Evolutionary conservation across 2,113 vertebrate genomes (phyloP), one percentile per base, ranked within the genome.

Genomic region (Clinocottus analis): DNA sequence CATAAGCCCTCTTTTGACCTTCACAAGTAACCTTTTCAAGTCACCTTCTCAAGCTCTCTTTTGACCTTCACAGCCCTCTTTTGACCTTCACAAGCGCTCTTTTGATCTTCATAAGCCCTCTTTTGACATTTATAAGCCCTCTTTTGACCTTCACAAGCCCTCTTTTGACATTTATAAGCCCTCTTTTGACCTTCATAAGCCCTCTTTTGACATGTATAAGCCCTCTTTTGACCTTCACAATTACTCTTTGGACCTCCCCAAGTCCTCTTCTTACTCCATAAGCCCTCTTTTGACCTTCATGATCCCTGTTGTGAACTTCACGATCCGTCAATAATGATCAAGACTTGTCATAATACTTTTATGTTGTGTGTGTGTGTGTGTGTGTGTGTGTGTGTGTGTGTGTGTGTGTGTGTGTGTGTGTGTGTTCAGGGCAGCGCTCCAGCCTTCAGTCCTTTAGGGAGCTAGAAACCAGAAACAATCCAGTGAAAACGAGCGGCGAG

Each of bases 241-340:
- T n/a, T n/a, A n/a, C n/a, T n/a, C n/a, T n/a, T n/a, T n/a, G n/a
- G n/a, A n/a, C n/a, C n/a, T n/a, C n/a, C n/a, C n/a, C n/a, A n/a
- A n/a, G n/a, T n/a, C n/a, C n/a, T n/a, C n/a, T n/a, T n/a, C n/a
- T n/a, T n/a, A n/a, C n/a, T n/a, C n/a, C n/a, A n/a, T n/a, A n/a
- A n/a, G n/a, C 29, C 29, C 29, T 31, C 29, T 31, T 31, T 3
- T 78, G 82, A 84, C 80, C 84, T 86, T 86, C 68, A 78, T 25
- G 9, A 62, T 64, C 31, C 23, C 25, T 37, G 60, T 81, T 75
- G 80, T 77, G 71, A 73, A 60, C 74, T 84, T 33, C n/a, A n/a
- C n/a, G n/a, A n/a, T n/a, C n/a, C 1, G 4, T 56, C 72, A 79
- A 75, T 77, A 90, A 86, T n/a, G n/a, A n/a, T 86, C 76, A 79